Conservation (phyloP, 92 coral and sea anemone species). For the Epizoanthus stellaris region DNA sequence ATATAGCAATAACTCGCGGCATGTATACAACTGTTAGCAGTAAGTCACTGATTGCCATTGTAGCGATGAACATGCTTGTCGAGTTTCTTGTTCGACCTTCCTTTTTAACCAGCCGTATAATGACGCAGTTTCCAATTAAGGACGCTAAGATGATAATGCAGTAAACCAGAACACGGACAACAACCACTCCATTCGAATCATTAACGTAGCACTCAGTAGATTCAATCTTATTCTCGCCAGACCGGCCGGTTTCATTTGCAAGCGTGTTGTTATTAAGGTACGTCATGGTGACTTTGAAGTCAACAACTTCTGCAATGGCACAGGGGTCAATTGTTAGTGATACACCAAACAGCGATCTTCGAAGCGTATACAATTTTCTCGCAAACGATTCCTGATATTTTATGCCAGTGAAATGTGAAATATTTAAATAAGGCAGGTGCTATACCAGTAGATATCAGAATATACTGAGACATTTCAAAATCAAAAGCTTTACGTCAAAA, state of each 20-base stretch:
- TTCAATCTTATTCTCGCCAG: not conserved
- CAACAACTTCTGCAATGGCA: not conserved
- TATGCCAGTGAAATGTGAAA: not conserved
- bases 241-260: not conserved
- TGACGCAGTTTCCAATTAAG: slow-evolving; percentile 57
- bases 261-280: not conserved
- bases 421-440: slow-evolving; percentile 19
- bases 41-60: slow-evolving; percentile 65
- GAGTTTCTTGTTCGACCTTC: slow-evolving; percentile 53
- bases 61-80: slow-evolving; percentile 62
- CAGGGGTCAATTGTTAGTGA: not conserved
- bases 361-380: not conserved
- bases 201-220: not conserved
- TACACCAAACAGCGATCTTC: not conserved
- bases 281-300: not conserved
- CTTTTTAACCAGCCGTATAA: slow-evolving; percentile 49
- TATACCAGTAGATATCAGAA: not conserved
- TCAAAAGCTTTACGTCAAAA: too few species aligned
- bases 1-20: slow-evolving; percentile 64
- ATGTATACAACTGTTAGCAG: slow-evolving; percentile 62
- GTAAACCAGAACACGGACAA: slow-evolving; percentile 53
- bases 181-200: slow-evolving; percentile 11
- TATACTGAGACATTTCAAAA: not conserved
- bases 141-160: slow-evolving; percentile 55
- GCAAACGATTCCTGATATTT: not conserved